A percentile compares a stretch with the other conserved stretches of the same genome.
phyloP scores from a whole-genome alignment of 2,797 vertebrate genomes.

The Gambusia yucatana region DNA sequence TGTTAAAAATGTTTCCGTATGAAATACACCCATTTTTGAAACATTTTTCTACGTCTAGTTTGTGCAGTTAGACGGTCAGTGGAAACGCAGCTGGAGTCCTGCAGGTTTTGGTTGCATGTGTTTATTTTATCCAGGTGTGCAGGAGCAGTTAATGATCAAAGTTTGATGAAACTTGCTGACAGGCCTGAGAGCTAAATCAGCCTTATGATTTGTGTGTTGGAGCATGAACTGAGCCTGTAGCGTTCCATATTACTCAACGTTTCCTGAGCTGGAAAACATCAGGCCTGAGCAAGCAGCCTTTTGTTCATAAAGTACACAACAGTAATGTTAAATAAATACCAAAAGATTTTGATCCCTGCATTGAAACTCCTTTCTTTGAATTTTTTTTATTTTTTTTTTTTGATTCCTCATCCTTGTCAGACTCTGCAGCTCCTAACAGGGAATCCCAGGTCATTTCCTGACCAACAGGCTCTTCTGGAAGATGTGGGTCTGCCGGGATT shows the following conservation, averaged over 20 bases:
- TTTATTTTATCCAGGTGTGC: too few relatives aligned
- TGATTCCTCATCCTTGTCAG: not conserved
- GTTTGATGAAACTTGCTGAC: not conserved
- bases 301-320: not conserved
- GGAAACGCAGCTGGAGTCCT: too few relatives aligned
- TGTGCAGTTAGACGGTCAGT: too few relatives aligned
- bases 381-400: too few relatives aligned
- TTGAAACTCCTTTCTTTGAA: not conserved
- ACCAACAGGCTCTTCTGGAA: not conserved
- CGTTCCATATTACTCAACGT: not conserved
- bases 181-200: not conserved
- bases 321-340: not conserved
- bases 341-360: not conserved
- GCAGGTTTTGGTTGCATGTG: too few relatives aligned
- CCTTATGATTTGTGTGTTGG: not conserved
- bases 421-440: not conserved
- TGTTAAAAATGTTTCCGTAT: too few relatives aligned
- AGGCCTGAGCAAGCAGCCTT: not conserved
- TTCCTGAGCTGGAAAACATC: not conserved
- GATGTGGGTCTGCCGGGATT: not conserved
- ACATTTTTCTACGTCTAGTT: too few relatives aligned
- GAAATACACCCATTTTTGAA: too few relatives aligned
- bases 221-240: not conserved
- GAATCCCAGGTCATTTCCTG: not conserved
- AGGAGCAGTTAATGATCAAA: not conserved